A percentile compares a stretch with the other conserved stretches of the same genome.
phyloP scores from a whole-genome alignment of 1,140 invertebrate genomes.

The Theocolax elegans region DNA sequence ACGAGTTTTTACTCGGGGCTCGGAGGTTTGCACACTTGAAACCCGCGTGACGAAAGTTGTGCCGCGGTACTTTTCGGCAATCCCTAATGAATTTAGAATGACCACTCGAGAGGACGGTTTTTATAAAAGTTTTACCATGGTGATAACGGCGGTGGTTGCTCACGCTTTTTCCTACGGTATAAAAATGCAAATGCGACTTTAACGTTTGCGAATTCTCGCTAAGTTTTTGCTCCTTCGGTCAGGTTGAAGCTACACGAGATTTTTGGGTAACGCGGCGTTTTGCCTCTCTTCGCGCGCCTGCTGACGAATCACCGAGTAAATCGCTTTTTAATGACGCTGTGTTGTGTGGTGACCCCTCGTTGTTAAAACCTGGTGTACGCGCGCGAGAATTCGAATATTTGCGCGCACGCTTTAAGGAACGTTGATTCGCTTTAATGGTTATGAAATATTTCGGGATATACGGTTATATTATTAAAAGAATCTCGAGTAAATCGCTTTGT shows the following conservation, averaged over 20 bases:
- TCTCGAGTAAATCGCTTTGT: background rate
- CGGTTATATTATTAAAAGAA: too few relatives aligned
- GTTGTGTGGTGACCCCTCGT: background rate
- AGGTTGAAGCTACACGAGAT: too few relatives aligned
- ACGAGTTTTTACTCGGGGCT: background rate
- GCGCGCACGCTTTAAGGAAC: background rate
- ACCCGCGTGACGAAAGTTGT: slow-evolving; percentile 6
- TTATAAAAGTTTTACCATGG: background rate
- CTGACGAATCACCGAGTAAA: slow-evolving; percentile 40
- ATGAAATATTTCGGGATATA: background rate
- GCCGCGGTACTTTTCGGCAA: slow-evolving; percentile 4
- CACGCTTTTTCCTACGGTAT: slow-evolving; percentile 36
- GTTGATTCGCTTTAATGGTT: slow-evolving; percentile 17
- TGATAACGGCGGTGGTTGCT: background rate
- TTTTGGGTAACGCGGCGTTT: background rate
- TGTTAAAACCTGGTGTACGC: background rate
- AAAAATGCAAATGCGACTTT: slow-evolving; percentile 53
- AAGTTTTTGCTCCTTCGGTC: background rate
- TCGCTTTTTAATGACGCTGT: slow-evolving; percentile 45
- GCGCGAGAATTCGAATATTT: slow-evolving; percentile 1
- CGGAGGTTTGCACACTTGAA: background rate
- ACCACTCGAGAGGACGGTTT: slow-evolving; percentile 45
- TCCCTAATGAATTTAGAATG: slow-evolving; percentile 60
- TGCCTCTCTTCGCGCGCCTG: slow-evolving; percentile 40
- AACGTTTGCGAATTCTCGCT: slow-evolving; percentile 25